These are phyloP conservation scores for Hyles lineata DNA, from an alignment of 2,888 invertebrate genomes.

Conservation along the genomic window DNA sequence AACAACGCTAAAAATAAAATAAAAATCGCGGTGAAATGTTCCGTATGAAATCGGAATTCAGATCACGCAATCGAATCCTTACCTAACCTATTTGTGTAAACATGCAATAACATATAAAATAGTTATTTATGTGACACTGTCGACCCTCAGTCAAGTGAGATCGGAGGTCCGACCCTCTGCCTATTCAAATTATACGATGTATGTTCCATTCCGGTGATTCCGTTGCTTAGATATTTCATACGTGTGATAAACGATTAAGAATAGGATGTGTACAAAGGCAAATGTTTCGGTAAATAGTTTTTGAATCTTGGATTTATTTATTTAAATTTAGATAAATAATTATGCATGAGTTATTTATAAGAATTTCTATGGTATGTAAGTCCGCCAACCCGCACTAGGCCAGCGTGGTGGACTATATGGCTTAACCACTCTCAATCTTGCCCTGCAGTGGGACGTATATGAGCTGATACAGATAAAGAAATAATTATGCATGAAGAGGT, in stretches of 20 bases:
- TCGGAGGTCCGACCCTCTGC: constrained; percentile 52
- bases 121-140: constrained; percentile 69
- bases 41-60: background rate
- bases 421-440: too few species aligned
- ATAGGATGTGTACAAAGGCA: constrained; percentile 47
- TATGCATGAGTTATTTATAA: too few species aligned
- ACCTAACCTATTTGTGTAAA: constrained; percentile 28
- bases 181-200: constrained; percentile 71
- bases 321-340: too few species aligned
- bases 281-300: too few species aligned
- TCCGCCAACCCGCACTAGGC: too few species aligned
- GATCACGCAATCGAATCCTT: constrained; percentile 10
- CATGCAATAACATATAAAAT: constrained; percentile 60
- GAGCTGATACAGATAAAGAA: too few species aligned
- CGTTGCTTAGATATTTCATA: constrained; percentile 54
- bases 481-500: too few species aligned
- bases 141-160: constrained; percentile 63
- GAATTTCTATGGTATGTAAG: too few species aligned
- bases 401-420: too few species aligned
- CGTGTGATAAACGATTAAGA: constrained; percentile 60
- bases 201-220: constrained; percentile 51
- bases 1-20: too few species aligned
- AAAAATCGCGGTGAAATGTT: too few species aligned
- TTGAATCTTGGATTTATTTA: background rate
- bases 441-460: too few species aligned